Evolutionary conservation across 2,888 invertebrate species (phyloP).

Genomic region (Andrena flavipes): DNA sequence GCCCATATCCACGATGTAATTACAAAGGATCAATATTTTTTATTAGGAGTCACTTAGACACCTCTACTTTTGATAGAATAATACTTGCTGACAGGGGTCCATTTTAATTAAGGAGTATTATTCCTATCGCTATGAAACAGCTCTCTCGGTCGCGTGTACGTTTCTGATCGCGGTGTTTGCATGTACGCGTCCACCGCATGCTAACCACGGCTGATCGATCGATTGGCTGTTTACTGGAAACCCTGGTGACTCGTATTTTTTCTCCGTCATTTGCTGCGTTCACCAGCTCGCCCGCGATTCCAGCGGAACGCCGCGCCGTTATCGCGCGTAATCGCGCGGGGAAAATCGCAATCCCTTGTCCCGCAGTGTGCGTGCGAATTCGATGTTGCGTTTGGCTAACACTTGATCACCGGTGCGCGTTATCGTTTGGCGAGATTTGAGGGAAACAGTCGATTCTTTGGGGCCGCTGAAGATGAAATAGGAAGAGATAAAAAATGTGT

Average conservation of each 20-base stretch:
- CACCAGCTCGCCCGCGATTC: constrained; percentile 32
- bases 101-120: too few species aligned
- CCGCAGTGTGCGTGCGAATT: constrained; percentile 27
- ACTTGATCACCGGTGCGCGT: constrained; percentile 9
- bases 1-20: too few species aligned
- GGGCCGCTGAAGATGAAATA: background rate
- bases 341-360: constrained; percentile 52
- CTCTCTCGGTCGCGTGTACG: background rate
- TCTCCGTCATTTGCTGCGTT: constrained; percentile 51
- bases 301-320: constrained; percentile 23
- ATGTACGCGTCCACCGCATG: constrained; percentile 42
- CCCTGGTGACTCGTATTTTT: constrained; percentile 65
- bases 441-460: constrained; percentile 10
- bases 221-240: constrained; percentile 64
- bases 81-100: too few species aligned
- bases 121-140: too few species aligned
- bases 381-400: constrained; percentile 20
- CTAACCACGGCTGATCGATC: constrained; percentile 58
- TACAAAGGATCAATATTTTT: too few species aligned
- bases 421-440: constrained; percentile 14
- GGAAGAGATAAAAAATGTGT: too few species aligned
- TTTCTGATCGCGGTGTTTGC: constrained; percentile 1
- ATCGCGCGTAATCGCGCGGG: constrained; percentile 51
- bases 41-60: too few species aligned
- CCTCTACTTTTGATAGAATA: too few species aligned